Percentiles rank a stretch among this genome's conserved stretches.
Evolutionary conservation across 2,888 invertebrate genomes (phyloP).

Genomic region (Tenthredo notha): DNA sequence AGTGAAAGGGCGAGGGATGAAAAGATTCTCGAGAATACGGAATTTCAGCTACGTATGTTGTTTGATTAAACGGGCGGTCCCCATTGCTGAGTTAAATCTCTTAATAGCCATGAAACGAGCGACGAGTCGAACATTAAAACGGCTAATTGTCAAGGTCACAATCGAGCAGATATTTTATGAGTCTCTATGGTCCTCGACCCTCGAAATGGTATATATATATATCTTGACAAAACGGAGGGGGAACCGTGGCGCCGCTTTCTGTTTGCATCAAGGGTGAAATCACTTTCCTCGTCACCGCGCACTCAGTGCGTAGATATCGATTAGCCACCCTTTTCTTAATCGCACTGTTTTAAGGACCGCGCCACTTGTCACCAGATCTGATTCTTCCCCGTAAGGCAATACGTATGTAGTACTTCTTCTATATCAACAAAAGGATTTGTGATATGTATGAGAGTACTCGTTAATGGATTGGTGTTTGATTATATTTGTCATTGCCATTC

Average conservation of each 20-base stretch:
- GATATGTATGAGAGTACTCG: not conserved
- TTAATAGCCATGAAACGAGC: not conserved
- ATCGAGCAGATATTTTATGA: not conserved
- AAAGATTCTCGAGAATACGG: not conserved
- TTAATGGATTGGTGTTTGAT: not conserved
- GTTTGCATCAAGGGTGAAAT: not conserved
- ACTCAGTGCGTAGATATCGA: not conserved
- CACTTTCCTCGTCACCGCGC: not conserved
- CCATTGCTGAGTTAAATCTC: not conserved
- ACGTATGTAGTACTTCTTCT: not conserved
- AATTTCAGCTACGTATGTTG: not conserved
- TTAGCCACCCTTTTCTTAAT: conserved; percentile 18
- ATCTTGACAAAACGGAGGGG: not conserved
- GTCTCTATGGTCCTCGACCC: too few relatives aligned
- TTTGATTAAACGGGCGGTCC: conserved; percentile 13
- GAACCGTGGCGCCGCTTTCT: not conserved
- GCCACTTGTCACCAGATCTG: conserved; percentile 4
- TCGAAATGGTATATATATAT: not conserved
- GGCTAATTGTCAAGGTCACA: conserved; percentile 32
- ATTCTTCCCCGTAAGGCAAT: not conserved
- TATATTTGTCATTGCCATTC: not conserved
- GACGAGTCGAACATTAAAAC: not conserved
- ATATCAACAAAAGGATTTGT: not conserved
- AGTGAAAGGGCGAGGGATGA: not conserved
- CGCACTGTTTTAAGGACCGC: not conserved